These are phyloP conservation scores for Catalaphyllia jardinei DNA, from an alignment of 64 coral and sea anemone genomes.

Conservation along the genomic window DNA sequence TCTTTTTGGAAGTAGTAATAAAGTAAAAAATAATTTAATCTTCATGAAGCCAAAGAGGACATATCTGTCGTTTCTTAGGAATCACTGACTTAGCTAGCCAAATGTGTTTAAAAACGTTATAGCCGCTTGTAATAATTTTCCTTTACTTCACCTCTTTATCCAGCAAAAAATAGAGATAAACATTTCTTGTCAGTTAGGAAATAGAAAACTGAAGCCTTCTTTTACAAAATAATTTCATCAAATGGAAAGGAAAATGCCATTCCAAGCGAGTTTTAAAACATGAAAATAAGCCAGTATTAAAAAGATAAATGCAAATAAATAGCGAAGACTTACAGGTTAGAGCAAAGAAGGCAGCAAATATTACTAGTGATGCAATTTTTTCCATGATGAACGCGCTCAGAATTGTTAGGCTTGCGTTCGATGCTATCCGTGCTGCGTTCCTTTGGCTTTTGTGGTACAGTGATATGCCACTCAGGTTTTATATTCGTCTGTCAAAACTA, in stretches of 20 bases:
- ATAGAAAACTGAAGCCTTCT: not conserved
- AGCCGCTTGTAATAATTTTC: no score
- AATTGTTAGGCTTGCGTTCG: not conserved
- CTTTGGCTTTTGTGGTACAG: conserved; percentile 16
- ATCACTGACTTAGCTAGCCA: no score
- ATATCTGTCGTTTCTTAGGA: no score
- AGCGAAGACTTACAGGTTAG: conserved; percentile 1
- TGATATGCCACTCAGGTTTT: conserved; percentile 3
- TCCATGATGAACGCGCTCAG: conserved; percentile 9
- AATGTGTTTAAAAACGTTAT: no score
- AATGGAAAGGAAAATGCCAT: not conserved
- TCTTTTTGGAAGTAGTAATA: not conserved
- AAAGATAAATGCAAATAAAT: not conserved
- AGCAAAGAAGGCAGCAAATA: conserved; percentile 6
- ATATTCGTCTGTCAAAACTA: conserved; percentile 16
- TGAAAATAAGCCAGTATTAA: not conserved
- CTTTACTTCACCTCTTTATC: no score
- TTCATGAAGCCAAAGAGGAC: no score
- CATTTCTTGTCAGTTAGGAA: no score
- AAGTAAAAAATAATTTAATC: not conserved
- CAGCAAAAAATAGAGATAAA: no score
- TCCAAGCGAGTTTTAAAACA: not conserved
- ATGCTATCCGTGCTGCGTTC: not conserved
- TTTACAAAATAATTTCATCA: not conserved
- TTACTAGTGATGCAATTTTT: not conserved